Conservation (phyloP, 1,140 invertebrate species). For the Apolygus lucorum region DNA sequence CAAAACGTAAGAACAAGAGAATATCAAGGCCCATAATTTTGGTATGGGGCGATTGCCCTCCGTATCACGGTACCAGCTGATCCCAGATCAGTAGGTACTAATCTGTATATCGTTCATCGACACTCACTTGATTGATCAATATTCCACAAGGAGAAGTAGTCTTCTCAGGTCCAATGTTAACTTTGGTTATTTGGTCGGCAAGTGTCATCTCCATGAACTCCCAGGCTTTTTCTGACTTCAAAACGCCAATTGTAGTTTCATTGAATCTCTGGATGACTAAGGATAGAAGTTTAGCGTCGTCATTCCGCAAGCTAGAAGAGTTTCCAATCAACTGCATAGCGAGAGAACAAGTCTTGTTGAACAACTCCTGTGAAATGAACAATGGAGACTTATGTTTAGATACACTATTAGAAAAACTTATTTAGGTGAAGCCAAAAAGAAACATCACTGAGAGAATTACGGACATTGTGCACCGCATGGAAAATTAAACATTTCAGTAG, state of each 20-base stretch:
- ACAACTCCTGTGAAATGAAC: conserved; percentile 21
- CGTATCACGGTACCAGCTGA: no score
- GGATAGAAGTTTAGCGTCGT: conserved; percentile 34
- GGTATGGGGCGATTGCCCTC: no score
- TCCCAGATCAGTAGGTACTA: no score
- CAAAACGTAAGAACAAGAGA: no score
- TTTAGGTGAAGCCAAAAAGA: no score
- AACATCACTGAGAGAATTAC: no score
- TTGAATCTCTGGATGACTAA: conserved; percentile 41
- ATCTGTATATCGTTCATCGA: conserved; percentile 11
- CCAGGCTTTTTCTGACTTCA: conserved; percentile 39
- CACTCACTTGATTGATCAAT: conserved; percentile 25
- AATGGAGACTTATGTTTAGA: no score
- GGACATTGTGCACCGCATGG: no score
- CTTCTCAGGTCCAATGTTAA: conserved; percentile 26
- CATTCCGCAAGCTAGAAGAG: not conserved
- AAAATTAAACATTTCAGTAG: no score
- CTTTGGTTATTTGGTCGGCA: conserved; percentile 22
- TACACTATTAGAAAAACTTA: no score
- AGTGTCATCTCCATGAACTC: conserved; percentile 38
- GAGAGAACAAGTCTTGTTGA: conserved; percentile 9
- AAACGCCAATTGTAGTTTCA: conserved; percentile 37
- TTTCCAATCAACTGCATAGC: conserved; percentile 19
- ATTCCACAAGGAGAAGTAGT: conserved; percentile 19
- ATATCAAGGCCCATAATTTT: no score